Conservation (phyloP, 2,888 invertebrate genomes). For the Andrena marginata region DNA sequence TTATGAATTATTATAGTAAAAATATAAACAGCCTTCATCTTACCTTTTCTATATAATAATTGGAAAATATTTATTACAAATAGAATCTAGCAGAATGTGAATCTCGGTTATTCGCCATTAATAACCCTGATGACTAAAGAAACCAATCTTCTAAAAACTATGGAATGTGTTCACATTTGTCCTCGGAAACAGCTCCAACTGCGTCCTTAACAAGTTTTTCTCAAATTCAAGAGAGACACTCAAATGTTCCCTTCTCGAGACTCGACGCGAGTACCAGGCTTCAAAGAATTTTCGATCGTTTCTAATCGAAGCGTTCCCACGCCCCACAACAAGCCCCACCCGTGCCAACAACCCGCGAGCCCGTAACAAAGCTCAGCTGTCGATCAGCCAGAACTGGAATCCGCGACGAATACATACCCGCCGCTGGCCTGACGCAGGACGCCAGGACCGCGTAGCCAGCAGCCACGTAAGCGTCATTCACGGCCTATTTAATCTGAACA, state of each 20-base stretch:
- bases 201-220: not conserved
- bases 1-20: too few relatives aligned
- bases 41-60: too few relatives aligned
- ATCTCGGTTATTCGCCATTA: too few relatives aligned
- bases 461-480: conserved; percentile 48
- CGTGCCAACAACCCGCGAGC: not conserved
- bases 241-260: not conserved
- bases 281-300: not conserved
- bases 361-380: conserved; percentile 36
- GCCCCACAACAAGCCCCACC: conserved; percentile 17
- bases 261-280: too few relatives aligned
- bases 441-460: conserved; percentile 27
- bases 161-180: too few relatives aligned
- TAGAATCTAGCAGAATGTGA: too few relatives aligned
- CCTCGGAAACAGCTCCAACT: not conserved
- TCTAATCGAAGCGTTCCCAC: conserved; percentile 26
- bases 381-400: conserved; percentile 44
- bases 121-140: too few relatives aligned
- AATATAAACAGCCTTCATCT: too few relatives aligned
- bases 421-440: not conserved
- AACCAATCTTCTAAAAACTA: too few relatives aligned
- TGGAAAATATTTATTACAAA: too few relatives aligned
- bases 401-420: conserved; percentile 28
- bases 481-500: conserved; percentile 65
- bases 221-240: not conserved